phyloP scores from a whole-genome alignment of 2,113 vertebrate species.

The Ammodytes dubius region DNA sequence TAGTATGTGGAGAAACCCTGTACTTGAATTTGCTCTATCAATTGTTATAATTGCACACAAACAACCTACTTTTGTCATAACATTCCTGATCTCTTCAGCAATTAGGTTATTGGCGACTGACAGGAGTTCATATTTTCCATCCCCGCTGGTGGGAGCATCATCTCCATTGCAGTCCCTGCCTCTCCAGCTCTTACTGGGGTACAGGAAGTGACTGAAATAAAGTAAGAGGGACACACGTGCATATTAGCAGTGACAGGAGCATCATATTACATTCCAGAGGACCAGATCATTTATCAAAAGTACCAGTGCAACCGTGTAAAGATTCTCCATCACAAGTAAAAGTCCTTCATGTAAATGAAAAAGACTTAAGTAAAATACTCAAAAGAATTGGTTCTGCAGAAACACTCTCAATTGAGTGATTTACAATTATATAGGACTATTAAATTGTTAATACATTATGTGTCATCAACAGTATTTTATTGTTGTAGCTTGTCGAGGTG shows the following conservation, averaged over 20 bases:
- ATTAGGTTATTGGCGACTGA: slow-evolving; percentile 91
- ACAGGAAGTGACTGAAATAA: slow-evolving; percentile 90
- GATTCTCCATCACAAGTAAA: neutral
- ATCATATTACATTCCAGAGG: neutral
- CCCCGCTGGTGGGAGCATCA: slow-evolving; percentile 88
- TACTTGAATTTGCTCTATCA: neutral
- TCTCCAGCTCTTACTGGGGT: slow-evolving; percentile 89
- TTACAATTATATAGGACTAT: neutral
- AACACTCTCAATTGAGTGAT: neutral
- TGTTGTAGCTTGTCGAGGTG: neutral
- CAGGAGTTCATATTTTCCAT: slow-evolving; percentile 96
- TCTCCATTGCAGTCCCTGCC: slow-evolving; percentile 83
- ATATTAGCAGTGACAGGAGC: neutral
- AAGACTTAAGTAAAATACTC: too few species aligned
- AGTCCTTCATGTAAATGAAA: neutral
- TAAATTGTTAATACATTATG: neutral
- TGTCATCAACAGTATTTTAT: neutral
- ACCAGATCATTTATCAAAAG: slow-evolving; percentile 1
- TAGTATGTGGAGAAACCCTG: neutral
- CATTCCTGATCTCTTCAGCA: slow-evolving; percentile 91
- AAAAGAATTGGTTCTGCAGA: neutral
- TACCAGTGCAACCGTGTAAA: neutral
- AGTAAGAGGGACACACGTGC: neutral
- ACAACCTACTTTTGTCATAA: slow-evolving; percentile 91
- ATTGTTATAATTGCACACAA: neutral